Percentiles rank a stretch among this genome's conserved stretches.
These are phyloP conservation scores for Eupelmus urozonus DNA, from an alignment of 2,888 invertebrate species.

Conservation along the genomic window DNA sequence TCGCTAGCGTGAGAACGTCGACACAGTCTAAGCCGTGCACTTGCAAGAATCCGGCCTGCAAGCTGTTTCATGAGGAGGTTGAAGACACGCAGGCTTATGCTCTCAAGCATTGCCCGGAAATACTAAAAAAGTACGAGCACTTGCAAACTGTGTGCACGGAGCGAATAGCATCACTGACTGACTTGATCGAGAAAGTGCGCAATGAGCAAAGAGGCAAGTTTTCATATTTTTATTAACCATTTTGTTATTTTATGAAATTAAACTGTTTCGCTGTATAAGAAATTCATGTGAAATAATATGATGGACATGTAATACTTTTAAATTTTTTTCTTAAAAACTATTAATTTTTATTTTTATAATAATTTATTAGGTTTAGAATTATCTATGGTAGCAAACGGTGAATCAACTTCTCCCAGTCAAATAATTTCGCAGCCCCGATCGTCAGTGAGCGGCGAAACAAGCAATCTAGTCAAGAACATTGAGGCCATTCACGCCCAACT, in stretches of 20 bases:
- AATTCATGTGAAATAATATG: not conserved
- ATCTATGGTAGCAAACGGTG: slow-evolving; percentile 65
- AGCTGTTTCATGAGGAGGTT: slow-evolving; percentile 64
- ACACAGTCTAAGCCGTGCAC: slow-evolving; percentile 60
- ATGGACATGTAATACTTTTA: not conserved
- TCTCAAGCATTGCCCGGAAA: slow-evolving; percentile 67
- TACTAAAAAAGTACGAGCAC: slow-evolving; percentile 77
- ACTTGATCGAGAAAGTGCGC: slow-evolving; percentile 81
- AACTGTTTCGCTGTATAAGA: too few relatives aligned
- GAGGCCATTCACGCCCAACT: slow-evolving; percentile 70
- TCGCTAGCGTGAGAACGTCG: too few relatives aligned
- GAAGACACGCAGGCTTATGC: slow-evolving; percentile 63
- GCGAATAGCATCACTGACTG: slow-evolving; percentile 80
- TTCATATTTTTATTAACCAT: not conserved
- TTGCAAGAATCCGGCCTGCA: slow-evolving; percentile 70
- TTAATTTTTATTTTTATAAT: slow-evolving; percentile 1
- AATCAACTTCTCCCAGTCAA: slow-evolving; percentile 47
- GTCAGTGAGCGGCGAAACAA: slow-evolving; percentile 63
- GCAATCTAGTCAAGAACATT: slow-evolving; percentile 69
- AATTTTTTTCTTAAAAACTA: not conserved
- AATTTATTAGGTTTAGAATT: slow-evolving; percentile 66
- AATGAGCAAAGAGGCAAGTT: slow-evolving; percentile 76
- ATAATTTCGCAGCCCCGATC: slow-evolving; percentile 49
- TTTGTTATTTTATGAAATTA: too few relatives aligned
- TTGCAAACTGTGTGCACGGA: slow-evolving; percentile 80